Evolutionary conservation across 92 coral and sea anemone genomes (phyloP).

Genomic region (Meandrina meandrites): DNA sequence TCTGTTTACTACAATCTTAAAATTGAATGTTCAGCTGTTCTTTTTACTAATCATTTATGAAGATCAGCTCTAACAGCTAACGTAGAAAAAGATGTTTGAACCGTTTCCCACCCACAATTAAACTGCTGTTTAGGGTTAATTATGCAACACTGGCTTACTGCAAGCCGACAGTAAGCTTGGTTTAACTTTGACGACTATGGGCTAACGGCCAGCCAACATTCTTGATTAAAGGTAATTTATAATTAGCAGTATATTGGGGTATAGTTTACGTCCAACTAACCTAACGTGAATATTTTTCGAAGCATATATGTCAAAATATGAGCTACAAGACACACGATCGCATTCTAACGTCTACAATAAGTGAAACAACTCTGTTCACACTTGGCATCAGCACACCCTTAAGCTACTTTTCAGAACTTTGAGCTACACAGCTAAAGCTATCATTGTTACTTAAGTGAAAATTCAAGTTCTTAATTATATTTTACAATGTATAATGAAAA

Average conservation of each 20-base stretch:
- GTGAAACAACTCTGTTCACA: neutral
- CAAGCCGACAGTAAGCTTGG: conserved; percentile 15
- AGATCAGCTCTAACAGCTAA: neutral
- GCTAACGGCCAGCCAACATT: conserved; percentile 35
- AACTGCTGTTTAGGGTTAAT: neutral
- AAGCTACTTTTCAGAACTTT: neutral
- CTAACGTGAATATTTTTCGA: too few relatives aligned
- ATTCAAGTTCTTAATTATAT: neutral
- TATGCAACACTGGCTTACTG: conserved; percentile 23
- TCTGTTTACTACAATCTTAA: neutral
- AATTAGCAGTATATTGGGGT: neutral
- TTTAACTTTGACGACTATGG: conserved; percentile 18
- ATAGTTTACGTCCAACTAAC: neutral
- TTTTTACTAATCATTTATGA: neutral
- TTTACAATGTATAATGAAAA: neutral
- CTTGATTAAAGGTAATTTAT: neutral
- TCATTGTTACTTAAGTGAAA: neutral
- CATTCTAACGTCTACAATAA: neutral
- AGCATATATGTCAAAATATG: too few relatives aligned
- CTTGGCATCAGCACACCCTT: neutral
- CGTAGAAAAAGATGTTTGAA: neutral
- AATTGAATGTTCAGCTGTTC: neutral
- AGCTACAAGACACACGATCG: neutral
- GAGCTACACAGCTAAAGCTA: neutral
- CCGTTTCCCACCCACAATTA: neutral